A percentile compares a stretch with the other conserved stretches of the same genome.
Evolutionary conservation across 1,140 invertebrate genomes (phyloP).

Genomic region (Odontomachus brunneus): DNA sequence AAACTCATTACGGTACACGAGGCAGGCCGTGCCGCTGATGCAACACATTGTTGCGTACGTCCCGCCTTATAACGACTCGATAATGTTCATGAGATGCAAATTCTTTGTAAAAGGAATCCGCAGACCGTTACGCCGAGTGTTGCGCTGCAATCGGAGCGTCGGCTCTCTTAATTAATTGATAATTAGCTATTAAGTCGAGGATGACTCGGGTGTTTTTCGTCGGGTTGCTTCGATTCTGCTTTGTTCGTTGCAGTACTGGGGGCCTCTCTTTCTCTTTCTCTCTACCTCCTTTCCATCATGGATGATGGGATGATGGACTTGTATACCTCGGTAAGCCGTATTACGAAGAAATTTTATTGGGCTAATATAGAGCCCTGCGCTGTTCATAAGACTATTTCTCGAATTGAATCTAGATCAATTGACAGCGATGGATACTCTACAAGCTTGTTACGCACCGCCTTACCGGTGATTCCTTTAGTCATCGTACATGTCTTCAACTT

Average conservation of each 20-base stretch:
- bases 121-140: constrained; percentile 12
- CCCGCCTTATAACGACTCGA: constrained; percentile 53
- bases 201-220: constrained; percentile 62
- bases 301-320: no score
- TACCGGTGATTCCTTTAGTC: no score
- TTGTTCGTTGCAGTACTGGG: constrained; percentile 13
- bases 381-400: no score
- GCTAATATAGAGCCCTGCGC: no score
- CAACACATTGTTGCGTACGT: constrained; percentile 50
- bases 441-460: no score
- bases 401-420: no score
- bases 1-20: constrained; percentile 61
- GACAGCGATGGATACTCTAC: no score
- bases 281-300: not conserved
- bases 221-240: constrained; percentile 44
- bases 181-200: constrained; percentile 71
- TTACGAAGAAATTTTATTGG: no score
- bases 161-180: constrained; percentile 68
- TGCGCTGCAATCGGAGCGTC: constrained; percentile 39
- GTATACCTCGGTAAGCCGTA: no score
- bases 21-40: constrained; percentile 11
- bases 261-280: not conserved
- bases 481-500: no score
- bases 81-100: constrained; percentile 57
- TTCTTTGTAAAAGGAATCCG: constrained; percentile 50